phyloP scores from a whole-genome alignment of 1,140 invertebrate genomes.

The Aphaenogaster rudis region DNA sequence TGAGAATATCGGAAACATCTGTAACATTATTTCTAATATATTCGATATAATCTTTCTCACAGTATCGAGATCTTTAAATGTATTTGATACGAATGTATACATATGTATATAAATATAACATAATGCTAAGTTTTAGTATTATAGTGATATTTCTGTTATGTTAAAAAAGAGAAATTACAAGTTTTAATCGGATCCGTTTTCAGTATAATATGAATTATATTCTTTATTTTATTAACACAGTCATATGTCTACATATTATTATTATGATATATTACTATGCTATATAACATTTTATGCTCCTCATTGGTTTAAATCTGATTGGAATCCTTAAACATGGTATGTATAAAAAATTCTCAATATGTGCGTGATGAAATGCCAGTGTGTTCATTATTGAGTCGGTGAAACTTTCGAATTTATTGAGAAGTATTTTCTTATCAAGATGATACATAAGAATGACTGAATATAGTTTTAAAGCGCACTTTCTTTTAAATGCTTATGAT shows the following conservation, averaged over 20 bases:
- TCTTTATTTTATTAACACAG: slow-evolving; percentile 17
- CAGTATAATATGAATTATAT: slow-evolving; percentile 1
- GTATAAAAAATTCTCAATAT: slow-evolving; percentile 49
- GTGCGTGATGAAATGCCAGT: slow-evolving; percentile 59
- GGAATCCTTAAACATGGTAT: slow-evolving; percentile 1
- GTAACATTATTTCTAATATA: slow-evolving; percentile 32
- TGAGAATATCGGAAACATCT: slow-evolving; percentile 1
- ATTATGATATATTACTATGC: background rate
- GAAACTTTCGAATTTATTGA: slow-evolving; percentile 57
- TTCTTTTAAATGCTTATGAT: slow-evolving; percentile 13
- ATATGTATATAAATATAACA: slow-evolving; percentile 34
- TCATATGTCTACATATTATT: slow-evolving; percentile 1
- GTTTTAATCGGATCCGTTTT: slow-evolving; percentile 15
- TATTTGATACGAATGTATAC: slow-evolving; percentile 55
- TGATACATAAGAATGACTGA: slow-evolving; percentile 1
- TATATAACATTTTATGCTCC: background rate
- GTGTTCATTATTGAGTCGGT: slow-evolving; percentile 68
- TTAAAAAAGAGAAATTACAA: background rate
- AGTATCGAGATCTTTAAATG: background rate
- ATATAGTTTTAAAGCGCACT: slow-evolving; percentile 3
- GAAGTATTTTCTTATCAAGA: slow-evolving; percentile 66
- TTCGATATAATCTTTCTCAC: slow-evolving; percentile 32
- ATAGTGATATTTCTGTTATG: background rate
- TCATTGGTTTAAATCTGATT: background rate
- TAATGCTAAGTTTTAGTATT: slow-evolving; percentile 36